These are phyloP conservation scores for Apteryx owenii DNA, from an alignment of 2,113 vertebrate genomes.

Conservation along the genomic window DNA sequence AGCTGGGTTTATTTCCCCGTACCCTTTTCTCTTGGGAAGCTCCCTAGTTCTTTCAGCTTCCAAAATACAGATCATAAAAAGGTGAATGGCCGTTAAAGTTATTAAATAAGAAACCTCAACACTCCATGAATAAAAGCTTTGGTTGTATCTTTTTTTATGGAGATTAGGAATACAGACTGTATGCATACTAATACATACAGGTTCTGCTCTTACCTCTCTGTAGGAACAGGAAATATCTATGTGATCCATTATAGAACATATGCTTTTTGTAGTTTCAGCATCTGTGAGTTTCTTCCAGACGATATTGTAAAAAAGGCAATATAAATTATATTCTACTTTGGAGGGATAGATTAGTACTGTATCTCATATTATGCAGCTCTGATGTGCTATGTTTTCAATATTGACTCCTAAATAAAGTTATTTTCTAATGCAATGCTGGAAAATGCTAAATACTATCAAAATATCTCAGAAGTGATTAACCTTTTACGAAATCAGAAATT, in stretches of 20 bases:
- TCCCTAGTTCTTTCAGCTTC: not conserved
- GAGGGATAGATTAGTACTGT: not conserved
- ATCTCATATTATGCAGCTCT: not conserved
- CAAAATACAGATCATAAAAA: not conserved
- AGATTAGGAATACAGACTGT: not conserved
- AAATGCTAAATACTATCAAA: not conserved
- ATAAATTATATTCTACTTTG: not conserved
- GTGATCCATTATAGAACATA: not conserved
- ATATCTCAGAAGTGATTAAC: not conserved
- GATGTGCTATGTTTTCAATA: not conserved
- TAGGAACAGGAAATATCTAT: not conserved
- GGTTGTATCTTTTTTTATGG: not conserved
- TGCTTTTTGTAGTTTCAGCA: not conserved
- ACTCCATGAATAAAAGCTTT: not conserved
- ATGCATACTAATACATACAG: not conserved
- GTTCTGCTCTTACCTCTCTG: not conserved
- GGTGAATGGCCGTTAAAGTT: not conserved
- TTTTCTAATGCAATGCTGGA: not conserved
- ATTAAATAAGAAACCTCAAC: not conserved
- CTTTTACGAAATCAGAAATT: not conserved
- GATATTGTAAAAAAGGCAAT: not conserved
- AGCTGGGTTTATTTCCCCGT: rapidly evolving
- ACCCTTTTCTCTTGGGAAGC: not conserved
- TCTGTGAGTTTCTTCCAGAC: not conserved
- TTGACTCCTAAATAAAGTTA: not conserved